Evolutionary conservation across 2,113 vertebrate species (phyloP).

Genomic region (Tringa solitaria): DNA sequence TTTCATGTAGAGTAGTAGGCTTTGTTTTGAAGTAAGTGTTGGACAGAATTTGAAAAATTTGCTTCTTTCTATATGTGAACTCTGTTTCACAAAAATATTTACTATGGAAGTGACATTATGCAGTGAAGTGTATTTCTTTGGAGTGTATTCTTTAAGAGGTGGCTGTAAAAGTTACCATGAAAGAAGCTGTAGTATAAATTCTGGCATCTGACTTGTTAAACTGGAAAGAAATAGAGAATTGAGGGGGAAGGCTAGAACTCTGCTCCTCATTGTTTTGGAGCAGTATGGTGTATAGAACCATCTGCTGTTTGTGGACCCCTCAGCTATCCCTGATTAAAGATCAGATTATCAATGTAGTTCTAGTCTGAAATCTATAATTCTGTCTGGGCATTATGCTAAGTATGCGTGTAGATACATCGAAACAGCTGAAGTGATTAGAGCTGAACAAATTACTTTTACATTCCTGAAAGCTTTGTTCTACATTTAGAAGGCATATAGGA

Average conservation of each 20-base stretch:
- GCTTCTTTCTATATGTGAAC: neutral
- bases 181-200: neutral
- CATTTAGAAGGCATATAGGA: neutral
- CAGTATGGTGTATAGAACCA: neutral
- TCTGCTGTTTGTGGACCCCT: slow-evolving; percentile 21
- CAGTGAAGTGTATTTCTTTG: neutral
- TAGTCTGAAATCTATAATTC: slow-evolving; percentile 57
- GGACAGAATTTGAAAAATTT: slow-evolving; percentile 29
- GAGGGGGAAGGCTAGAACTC: neutral
- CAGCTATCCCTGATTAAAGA: slow-evolving; percentile 36
- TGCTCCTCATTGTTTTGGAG: neutral
- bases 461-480: slow-evolving; percentile 35
- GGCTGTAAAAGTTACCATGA: neutral
- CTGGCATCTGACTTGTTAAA: neutral
- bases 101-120: neutral
- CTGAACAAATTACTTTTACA: slow-evolving; percentile 22
- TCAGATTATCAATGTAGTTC: slow-evolving; percentile 58
- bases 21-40: slow-evolving; percentile 26
- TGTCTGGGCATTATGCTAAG: slow-evolving; percentile 68
- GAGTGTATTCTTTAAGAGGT: neutral
- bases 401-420: neutral
- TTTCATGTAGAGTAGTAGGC: neutral
- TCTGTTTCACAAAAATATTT: neutral
- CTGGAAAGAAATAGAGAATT: neutral
- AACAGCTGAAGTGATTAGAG: slow-evolving; percentile 54